Evolutionary conservation across 2,888 invertebrate genomes (phyloP), one percentile per base, ranked within the genome.

Genomic region (Camptogramma bilineatum): DNA sequence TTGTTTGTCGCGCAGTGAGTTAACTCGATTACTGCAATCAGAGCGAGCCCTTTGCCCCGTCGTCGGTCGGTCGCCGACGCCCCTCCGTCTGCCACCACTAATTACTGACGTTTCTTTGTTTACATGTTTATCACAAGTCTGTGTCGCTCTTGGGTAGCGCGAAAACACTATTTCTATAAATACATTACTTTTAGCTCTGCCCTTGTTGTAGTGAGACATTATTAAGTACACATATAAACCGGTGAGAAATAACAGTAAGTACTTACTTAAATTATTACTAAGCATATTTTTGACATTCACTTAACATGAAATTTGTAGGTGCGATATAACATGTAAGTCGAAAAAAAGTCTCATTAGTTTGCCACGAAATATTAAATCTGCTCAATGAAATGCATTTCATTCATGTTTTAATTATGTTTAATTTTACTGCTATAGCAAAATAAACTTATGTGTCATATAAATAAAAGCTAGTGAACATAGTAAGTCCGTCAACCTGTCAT

Each of bases 11-110:
- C 83, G 80, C 83, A 80, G 79, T 80, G 79, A 81, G 77, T 84
- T 91, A 90, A 91, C 87, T 92, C 89, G 88, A 91, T 92, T 92
- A 92, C 77, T 80, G 76, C 91, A 92, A 92, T 92, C 92, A 89
- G 84, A 86, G 82, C 75, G 76, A 74, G 90, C 87, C 90, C 91
- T 90, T 86, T 91, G 91, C 77, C 87, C 85, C 73, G 68, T 54
- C 18, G 4, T 13, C 75, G 85, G 78, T 86, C 85, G 72, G 68
- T 54, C 18, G 4, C 18, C 75, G 85, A 78, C 87, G 87, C 84
- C 86, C 83, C 77, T 69, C 52, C 73, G 86, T 87, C 87, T 87
- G 77, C 68, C 51, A 50, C 64, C 60, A 64, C 63, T 78, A 76
- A 80, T 80, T 78, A 77, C 73, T 73, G 54, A 18, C 63, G 58